Percentiles rank a stretch among this genome's conserved stretches.
These are phyloP conservation scores for Calidris pugnax DNA, from an alignment of 2,113 vertebrate genomes.

Conservation along the genomic window DNA sequence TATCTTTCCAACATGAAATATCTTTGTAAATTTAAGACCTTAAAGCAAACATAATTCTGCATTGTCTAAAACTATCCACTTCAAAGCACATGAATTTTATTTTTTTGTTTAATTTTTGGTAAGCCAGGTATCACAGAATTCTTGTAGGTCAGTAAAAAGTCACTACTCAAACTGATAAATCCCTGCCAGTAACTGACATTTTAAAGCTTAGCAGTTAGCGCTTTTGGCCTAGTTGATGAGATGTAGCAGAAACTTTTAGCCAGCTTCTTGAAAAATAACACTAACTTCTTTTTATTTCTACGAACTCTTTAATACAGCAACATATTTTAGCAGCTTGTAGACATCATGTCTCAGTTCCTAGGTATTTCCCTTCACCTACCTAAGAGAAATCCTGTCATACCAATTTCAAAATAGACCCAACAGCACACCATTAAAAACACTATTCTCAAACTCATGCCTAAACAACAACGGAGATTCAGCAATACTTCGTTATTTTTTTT, in stretches of 20 bases:
- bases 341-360: not conserved
- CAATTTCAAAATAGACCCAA: not conserved
- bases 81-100: not conserved
- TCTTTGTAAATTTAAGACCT: not conserved
- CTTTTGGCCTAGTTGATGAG: not conserved
- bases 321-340: not conserved
- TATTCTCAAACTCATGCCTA: not conserved
- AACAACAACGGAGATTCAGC: rapidly evolving
- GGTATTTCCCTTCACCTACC: not conserved
- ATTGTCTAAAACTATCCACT: not conserved
- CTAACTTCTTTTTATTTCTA: not conserved
- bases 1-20: not conserved
- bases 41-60: not conserved
- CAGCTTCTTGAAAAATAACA: not conserved
- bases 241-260: not conserved
- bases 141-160: not conserved
- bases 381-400: not conserved
- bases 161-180: not conserved
- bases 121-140: not conserved
- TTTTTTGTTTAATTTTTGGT: not conserved
- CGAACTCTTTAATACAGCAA: not conserved
- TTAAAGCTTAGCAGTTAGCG: not conserved
- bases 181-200: not conserved
- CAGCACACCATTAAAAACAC: not conserved
- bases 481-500: not conserved